These are phyloP conservation scores for Idaea straminata DNA, from an alignment of 2,888 invertebrate genomes.

Conservation along the genomic window DNA sequence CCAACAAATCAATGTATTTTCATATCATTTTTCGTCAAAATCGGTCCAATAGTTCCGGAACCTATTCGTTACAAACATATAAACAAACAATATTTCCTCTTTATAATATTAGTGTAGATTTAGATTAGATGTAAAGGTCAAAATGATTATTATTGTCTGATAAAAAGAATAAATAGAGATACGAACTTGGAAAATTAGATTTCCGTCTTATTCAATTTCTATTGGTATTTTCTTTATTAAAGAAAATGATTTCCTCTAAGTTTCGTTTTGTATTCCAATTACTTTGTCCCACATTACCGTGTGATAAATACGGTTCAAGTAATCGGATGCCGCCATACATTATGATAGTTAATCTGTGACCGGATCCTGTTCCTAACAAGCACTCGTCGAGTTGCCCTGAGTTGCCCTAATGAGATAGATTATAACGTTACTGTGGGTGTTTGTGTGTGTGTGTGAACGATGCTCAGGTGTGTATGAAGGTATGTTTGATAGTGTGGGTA, in stretches of 20 bases:
- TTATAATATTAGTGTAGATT: too few species aligned
- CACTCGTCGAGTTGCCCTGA: background rate
- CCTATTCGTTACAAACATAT: too few species aligned
- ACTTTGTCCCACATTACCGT: background rate
- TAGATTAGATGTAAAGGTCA: too few species aligned
- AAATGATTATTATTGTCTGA: background rate
- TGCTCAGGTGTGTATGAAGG: background rate
- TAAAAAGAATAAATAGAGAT: background rate
- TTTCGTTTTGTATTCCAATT: background rate
- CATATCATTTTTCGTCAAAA: too few species aligned
- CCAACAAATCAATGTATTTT: too few species aligned
- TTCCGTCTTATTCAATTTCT: too few species aligned
- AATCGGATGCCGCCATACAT: conserved; percentile 1
- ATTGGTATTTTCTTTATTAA: too few species aligned
- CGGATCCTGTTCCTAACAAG: conserved; percentile 2
- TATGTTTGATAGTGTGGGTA: background rate
- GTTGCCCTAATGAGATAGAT: background rate
- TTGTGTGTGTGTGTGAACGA: background rate
- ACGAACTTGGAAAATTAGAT: too few species aligned
- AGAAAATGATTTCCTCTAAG: too few species aligned
- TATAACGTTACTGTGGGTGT: background rate
- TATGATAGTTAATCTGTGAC: conserved; percentile 3
- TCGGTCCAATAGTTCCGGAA: too few species aligned
- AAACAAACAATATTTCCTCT: too few species aligned
- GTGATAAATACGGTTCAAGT: background rate